A percentile compares a stretch with the other conserved stretches of the same genome.
Evolutionary conservation across 2,888 invertebrate species (phyloP).

Genomic region (Meiosimyza platycephala): DNA sequence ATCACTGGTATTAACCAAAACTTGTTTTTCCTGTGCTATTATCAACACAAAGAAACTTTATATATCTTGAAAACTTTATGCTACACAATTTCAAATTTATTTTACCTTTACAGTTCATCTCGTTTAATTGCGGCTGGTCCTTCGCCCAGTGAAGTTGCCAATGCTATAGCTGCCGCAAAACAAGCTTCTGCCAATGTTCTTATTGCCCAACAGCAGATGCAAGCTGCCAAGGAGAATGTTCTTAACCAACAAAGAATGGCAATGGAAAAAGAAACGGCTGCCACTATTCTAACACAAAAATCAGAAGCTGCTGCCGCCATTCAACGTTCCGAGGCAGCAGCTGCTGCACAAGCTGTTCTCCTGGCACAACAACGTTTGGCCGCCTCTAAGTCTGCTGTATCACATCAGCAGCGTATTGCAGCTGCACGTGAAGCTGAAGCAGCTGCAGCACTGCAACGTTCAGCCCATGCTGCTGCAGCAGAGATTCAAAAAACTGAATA

Average conservation of each 20-base stretch:
- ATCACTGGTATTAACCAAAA: neutral
- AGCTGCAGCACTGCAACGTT: conserved; percentile 77
- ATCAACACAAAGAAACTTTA: neutral
- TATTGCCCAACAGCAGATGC: conserved; percentile 79
- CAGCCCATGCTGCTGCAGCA: conserved; percentile 77
- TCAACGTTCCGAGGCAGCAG: conserved; percentile 75
- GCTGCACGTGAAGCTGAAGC: conserved; percentile 80
- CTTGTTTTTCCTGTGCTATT: neutral
- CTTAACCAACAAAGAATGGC: conserved; percentile 79
- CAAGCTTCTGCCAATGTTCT: conserved; percentile 78
- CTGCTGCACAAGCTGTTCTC: conserved; percentile 75
- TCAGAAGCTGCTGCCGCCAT: conserved; percentile 77
- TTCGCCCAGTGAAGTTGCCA: conserved; percentile 76
- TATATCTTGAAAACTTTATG: neutral
- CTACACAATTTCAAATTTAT: neutral
- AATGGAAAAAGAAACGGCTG: conserved; percentile 79
- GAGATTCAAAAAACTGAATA: conserved; percentile 76
- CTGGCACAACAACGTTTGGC: conserved; percentile 78
- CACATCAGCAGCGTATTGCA: conserved; percentile 78
- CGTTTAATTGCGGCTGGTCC: conserved; percentile 52
- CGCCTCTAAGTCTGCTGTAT: conserved; percentile 76
- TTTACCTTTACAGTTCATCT: neutral
- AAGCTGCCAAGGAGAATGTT: conserved; percentile 79
- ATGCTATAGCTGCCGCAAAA: conserved; percentile 79
- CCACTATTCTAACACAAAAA: conserved; percentile 73